Evolutionary conservation across 2,888 invertebrate species (phyloP), one percentile per base, ranked within the genome.

Genomic region (Tanytarsus gracilentus): DNA sequence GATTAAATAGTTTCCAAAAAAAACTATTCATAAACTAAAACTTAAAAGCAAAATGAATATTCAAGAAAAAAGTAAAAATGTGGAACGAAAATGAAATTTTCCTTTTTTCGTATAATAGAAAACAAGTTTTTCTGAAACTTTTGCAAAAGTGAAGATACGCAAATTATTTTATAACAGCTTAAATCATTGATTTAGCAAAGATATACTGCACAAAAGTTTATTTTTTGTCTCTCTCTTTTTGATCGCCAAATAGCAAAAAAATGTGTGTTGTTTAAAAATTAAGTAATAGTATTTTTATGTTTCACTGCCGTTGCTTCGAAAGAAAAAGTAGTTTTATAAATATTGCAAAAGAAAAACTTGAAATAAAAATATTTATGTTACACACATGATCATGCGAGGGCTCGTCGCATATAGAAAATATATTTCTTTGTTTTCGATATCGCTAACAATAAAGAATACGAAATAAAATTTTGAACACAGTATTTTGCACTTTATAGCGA

Each of bases 31-130:
- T 23, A 40, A 44, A 36, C 18, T 23, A 44, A 44, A 44, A 23
- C 11, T 9, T 23, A 44, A 18, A 44, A 40, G 21, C 9, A 33
- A 33, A 33, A 2, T 33, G 18, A 44, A 23, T 18, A 11, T 44
- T 44, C n/a, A n/a, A 44, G 44, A 44, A 44, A 36, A 44, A 11
- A 44, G 23, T 23, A 36, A 11, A 7, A 44, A 44, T 29, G 52
- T 53, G 36, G 36, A 33, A 53, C 51, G 51, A 51, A 27, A 50
- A 51, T 9, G 51, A 30, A 53, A 36, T 36, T 53, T 53, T 53
- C 36, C 53, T 36, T 53, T 53, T 53, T 36, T 36, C 14, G 16
- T 36, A 23, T 23, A 44, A 36, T 14, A 30, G 21, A 23, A 36
- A 36, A 36, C 53, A 11, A 30, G 53, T 53, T 53, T 50, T 50